These are phyloP conservation scores for Drosophila neonasuta DNA, from an alignment of 2,888 invertebrate species.

Conservation along the genomic window DNA sequence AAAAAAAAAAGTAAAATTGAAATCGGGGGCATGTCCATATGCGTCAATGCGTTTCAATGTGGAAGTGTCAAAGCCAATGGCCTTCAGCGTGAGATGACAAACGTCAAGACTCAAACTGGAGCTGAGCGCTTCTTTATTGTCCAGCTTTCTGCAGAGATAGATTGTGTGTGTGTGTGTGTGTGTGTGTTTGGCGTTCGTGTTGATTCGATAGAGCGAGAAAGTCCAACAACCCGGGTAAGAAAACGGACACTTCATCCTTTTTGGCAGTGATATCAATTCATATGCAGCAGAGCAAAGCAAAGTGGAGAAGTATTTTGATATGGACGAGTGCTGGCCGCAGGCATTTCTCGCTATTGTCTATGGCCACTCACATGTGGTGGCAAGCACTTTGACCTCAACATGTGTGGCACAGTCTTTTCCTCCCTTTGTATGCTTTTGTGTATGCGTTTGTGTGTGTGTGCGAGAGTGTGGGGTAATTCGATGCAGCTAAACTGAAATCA, in stretches of 20 bases:
- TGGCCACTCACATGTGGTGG: conserved; percentile 33
- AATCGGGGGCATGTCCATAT: conserved; percentile 48
- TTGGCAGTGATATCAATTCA: conserved; percentile 21
- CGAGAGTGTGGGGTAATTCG: conserved; percentile 56
- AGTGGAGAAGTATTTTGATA: conserved; percentile 13
- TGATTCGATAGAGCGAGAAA: neutral
- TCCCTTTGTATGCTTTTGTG: conserved; percentile 21
- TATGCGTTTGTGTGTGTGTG: conserved; percentile 26
- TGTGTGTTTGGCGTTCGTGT: neutral
- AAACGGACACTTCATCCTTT: neutral
- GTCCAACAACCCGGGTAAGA: neutral
- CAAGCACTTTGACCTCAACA: conserved; percentile 48
- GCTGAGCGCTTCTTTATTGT: conserved; percentile 24
- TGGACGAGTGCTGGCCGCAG: conserved; percentile 24
- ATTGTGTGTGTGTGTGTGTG: neutral
- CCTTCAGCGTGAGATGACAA: conserved; percentile 40
- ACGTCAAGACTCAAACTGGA: conserved; percentile 27
- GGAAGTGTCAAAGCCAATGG: conserved; percentile 39
- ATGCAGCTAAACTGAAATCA: conserved; percentile 55
- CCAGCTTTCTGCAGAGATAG: conserved; percentile 12
- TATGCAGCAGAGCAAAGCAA: conserved; percentile 29
- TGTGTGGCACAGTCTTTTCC: conserved; percentile 10
- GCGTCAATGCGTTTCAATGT: conserved; percentile 18
- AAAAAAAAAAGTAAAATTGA: conserved; percentile 25
- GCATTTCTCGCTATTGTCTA: conserved; percentile 44